Conservation (phyloP, 2,797 vertebrate genomes). For the Molossus alvarezi region DNA sequence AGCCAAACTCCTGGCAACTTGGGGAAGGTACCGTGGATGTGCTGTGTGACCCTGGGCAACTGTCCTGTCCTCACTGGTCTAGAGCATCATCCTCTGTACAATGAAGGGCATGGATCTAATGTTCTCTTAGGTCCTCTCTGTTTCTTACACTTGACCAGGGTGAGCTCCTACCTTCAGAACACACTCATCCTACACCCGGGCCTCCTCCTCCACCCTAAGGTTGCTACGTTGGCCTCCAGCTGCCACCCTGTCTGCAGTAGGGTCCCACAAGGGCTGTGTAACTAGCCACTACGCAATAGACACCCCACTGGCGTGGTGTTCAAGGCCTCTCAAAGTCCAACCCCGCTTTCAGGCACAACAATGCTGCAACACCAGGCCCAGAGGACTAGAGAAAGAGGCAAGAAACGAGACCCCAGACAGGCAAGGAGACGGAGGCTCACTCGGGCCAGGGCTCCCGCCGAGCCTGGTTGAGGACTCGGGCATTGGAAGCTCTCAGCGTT, state of each 20-base stretch:
- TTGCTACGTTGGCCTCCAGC: neutral
- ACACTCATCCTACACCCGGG: neutral
- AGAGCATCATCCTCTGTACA: neutral
- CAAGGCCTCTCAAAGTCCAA: neutral
- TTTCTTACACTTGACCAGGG: neutral
- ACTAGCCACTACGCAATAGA: neutral
- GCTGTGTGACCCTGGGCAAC: neutral
- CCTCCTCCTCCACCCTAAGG: neutral
- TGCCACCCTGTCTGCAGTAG: neutral
- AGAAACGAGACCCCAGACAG: neutral
- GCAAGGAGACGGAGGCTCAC: neutral
- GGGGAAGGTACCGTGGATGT: neutral
- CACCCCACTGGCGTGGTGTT: neutral
- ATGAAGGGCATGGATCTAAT: neutral
- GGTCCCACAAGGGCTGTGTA: neutral
- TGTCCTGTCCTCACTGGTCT: neutral
- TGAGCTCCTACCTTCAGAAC: neutral
- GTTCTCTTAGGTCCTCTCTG: neutral
- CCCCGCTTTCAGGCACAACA: neutral
- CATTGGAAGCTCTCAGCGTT: rapidly evolving
- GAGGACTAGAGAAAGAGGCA: neutral
- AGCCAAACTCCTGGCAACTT: neutral
- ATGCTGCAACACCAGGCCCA: neutral
- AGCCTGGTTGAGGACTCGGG: neutral
- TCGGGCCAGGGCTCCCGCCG: rapidly evolving